Conservation (phyloP, 2,113 vertebrate species). For the Pungitius pungitius region DNA sequence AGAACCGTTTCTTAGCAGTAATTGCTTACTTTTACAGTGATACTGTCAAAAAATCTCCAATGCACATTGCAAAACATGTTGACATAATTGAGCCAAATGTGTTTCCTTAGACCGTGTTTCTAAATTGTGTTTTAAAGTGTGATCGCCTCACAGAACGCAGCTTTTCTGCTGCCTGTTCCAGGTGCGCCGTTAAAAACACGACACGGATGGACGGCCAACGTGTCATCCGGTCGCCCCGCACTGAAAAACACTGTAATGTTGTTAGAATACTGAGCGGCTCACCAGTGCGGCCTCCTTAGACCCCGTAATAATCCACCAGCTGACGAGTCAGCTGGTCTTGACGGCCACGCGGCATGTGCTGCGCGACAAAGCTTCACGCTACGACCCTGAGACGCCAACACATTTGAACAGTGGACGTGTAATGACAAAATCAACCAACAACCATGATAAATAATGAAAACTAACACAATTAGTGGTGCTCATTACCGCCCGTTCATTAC, state of each 20-base stretch:
- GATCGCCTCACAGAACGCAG: slow-evolving; percentile 6
- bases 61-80: not conserved
- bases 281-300: slow-evolving; percentile 26
- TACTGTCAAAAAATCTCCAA: slow-evolving; percentile 5
- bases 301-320: slow-evolving; percentile 36
- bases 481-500: slow-evolving; percentile 15
- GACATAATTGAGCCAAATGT: slow-evolving; percentile 3
- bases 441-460: slow-evolving; percentile 36
- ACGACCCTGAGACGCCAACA: slow-evolving; percentile 64
- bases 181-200: not conserved
- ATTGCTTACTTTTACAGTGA: slow-evolving; percentile 9
- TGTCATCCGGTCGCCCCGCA: slow-evolving; percentile 29
- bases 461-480: slow-evolving; percentile 18
- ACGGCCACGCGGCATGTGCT: not conserved
- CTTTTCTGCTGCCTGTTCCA: slow-evolving; percentile 1
- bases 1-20: not conserved
- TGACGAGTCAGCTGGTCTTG: slow-evolving; percentile 9
- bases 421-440: slow-evolving; percentile 33
- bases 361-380: slow-evolving; percentile 27
- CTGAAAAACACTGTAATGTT: slow-evolving; percentile 45
- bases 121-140: slow-evolving; percentile 3
- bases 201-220: slow-evolving; percentile 15
- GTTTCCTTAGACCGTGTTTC: not conserved
- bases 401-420: slow-evolving; percentile 27
- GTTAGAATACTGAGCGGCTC: slow-evolving; percentile 64